Base-by-base conservation (phyloP, 2,888 invertebrate genomes). In the Latrodectus hesperus region DNA sequence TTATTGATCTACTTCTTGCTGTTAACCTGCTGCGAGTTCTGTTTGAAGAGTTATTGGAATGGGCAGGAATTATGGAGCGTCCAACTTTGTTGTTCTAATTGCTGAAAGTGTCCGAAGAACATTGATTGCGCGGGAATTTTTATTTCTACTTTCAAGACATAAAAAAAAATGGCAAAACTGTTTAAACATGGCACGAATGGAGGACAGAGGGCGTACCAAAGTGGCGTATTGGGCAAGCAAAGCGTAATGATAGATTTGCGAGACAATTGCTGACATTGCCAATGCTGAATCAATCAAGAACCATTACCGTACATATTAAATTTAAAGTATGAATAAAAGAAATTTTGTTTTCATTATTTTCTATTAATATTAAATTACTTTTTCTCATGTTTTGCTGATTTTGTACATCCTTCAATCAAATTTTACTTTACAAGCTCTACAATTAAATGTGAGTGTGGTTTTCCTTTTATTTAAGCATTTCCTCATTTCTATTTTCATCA, bases 141-240 rank as follows among this genome's bases (percentile, higher is more conserved):
- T 38, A 38, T 38, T 38, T 38, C 38, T 38, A 38, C 38, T 60
- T 60, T 11, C 60, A 60, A 16, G 67, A 22, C 16, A 81, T n/a
- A 1, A 10, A 60, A 49, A 67, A 64, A 72, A 72, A 53, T 55
- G 55, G 67, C 16, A 53, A 81, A 65, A 73, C 26, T 72, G 52
- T 74, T 74, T 38, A 64, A 64, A 65, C 49, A 65, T 38, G 82
- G 68, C 82, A 75, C n/a, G 38, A 26, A 82, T 74, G 52, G 49
- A 17, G 82, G 74, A 67, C 82, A 82, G 68, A 68, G 67, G 82
- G 82, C 82, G 82, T 67, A 16, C n/a, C n/a, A 11, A 60, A 60
- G 60, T 60, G 12, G 60, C n/a, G 26, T 55, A 38, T 55, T 55
- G 16, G 38, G 74, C 55, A 74, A 74, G 38, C 14, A 16, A 16